A percentile compares a stretch with the other conserved stretches of the same genome.
These are phyloP conservation scores for Anoplophora glabripennis DNA, from an alignment of 1,140 invertebrate species.

Conservation along the genomic window DNA sequence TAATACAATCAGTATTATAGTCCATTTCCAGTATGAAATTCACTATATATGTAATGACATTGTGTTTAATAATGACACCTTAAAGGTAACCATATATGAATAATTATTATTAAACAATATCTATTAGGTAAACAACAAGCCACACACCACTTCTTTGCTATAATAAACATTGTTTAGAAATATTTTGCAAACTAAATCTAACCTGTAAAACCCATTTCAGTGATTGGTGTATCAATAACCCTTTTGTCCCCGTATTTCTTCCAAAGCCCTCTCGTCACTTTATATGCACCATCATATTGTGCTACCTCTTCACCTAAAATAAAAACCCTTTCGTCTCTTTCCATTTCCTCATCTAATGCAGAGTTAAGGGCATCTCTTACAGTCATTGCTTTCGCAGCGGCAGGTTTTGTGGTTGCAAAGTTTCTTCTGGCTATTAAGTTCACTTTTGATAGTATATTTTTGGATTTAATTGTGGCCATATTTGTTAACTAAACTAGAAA, in stretches of 20 bases:
- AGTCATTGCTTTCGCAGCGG: constrained; percentile 72
- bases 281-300: constrained; percentile 98
- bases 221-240: constrained; percentile 97
- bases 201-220: constrained; percentile 96
- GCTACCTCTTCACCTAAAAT: constrained; percentile 95
- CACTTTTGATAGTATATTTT: constrained; percentile 9
- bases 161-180: no score
- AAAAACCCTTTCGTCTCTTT: constrained; percentile 91
- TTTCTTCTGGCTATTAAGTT: constrained; percentile 37
- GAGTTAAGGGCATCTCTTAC: constrained; percentile 96
- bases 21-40: no score
- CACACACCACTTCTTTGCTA: no score
- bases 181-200: background rate
- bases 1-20: no score
- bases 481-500: background rate
- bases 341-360: constrained; percentile 97
- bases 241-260: constrained; percentile 98
- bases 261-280: constrained; percentile 92
- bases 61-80: no score
- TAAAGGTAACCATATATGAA: no score
- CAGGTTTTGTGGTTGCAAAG: constrained; percentile 58
- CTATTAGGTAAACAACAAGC: no score
- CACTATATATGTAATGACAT: no score
- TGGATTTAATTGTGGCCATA: constrained; percentile 13
- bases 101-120: no score